Base-by-base conservation (phyloP, 1,140 invertebrate genomes). In the Ips nitidus region DNA sequence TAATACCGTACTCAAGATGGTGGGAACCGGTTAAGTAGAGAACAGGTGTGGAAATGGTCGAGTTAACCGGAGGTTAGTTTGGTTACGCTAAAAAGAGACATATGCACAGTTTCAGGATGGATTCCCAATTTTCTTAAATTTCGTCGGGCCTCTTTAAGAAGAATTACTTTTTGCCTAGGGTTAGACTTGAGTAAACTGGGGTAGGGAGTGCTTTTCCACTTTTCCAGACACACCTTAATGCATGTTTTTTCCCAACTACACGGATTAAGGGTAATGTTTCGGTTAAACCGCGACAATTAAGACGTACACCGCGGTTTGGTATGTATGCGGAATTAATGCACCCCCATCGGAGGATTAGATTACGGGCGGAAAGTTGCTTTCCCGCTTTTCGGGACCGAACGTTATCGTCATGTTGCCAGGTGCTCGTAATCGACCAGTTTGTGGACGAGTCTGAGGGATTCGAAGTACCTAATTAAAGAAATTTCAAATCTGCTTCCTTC, bases 41-140 rank as follows among this genome's bases (percentile, higher is more conserved):
- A 66, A 66, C 63, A 66, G 63, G 63, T 66, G 63, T 53, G 41
- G 38, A 55, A 36, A 59, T 43, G 61, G 61, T 63, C 61, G 61
- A 63, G 61, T 63, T 63, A 63, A 63, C 61, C 61, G 61, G 22
- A 22, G 5, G 52, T 53, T 57, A 66, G 63, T 66, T 56, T 41
- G 52, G 63, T 56, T 66, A 56, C 43, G 52, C 45, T 22, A 3
- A 63, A 52, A 37, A 40, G 52, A 41, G 63, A 8, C 52, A 56
- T 56, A 66, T 56, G 52, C 63, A 66, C 63, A 38, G 40, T 22
- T n/a, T n/a, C n/a, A 47, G 22, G 22, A 22, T 63, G 61, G 47
- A 50, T 63, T 50, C 53, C 53, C 52, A 66, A 66, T 66, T 66
- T 66, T 66, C 63, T 66, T 42, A 36, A 64, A 52, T 64, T 64